Conservation (phyloP, 2,888 invertebrate species). For the Volucella inflata region DNA sequence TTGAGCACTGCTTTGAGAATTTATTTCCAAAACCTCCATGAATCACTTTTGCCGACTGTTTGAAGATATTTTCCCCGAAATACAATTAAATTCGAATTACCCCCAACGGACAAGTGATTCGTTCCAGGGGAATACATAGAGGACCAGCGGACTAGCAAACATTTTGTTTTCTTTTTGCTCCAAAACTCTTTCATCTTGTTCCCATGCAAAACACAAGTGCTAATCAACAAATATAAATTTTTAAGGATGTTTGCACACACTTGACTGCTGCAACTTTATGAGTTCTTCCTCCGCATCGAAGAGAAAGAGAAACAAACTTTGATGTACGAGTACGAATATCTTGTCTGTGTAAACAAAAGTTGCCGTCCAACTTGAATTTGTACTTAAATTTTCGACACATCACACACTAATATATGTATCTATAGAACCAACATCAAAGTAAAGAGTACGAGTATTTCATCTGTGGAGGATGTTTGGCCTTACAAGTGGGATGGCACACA, state of each 20-base stretch:
- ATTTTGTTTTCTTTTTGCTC: neutral
- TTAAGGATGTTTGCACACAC: conserved; percentile 60
- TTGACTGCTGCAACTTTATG: conserved; percentile 50
- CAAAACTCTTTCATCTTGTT: conserved; percentile 37
- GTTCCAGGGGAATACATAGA: too few species aligned
- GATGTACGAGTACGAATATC: conserved; percentile 33
- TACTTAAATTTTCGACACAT: too few species aligned
- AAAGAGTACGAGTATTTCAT: neutral
- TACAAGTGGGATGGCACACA: conserved; percentile 37
- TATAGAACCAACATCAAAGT: conserved; percentile 55
- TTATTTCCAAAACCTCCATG: too few species aligned
- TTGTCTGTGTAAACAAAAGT: conserved; percentile 37
- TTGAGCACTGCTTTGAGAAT: too few species aligned
- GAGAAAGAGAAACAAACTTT: conserved; percentile 31
- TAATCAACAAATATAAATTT: conserved; percentile 71
- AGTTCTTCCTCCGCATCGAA: neutral
- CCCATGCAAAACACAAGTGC: conserved; percentile 50
- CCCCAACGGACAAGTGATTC: too few species aligned
- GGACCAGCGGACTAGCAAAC: too few species aligned
- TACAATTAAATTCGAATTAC: too few species aligned
- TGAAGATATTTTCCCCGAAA: too few species aligned
- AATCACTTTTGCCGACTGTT: too few species aligned
- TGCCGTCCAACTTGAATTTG: conserved; percentile 11
- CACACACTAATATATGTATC: neutral
- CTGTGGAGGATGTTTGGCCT: too few species aligned